These are phyloP conservation scores for Discoglossus pictus DNA, from an alignment of 2,797 vertebrate species.

Conservation along the genomic window DNA sequence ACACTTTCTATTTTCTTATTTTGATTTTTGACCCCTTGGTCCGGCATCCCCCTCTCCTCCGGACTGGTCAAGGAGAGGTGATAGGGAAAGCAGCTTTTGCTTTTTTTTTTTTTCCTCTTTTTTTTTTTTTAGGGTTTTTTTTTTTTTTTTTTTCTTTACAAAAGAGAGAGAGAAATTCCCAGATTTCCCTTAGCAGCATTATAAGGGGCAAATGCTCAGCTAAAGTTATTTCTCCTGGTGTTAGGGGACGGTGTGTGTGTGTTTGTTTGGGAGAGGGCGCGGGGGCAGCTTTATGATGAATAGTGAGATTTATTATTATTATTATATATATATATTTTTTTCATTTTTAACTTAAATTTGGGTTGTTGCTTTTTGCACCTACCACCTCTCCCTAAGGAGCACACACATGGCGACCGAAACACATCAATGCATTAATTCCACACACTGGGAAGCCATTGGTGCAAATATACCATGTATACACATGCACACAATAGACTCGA, in stretches of 20 bases:
- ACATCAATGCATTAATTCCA: constrained; percentile 21
- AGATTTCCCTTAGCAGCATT: constrained; percentile 4
- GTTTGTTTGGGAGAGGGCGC: constrained; percentile 8
- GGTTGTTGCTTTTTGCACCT: constrained; percentile 21
- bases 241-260: not conserved
- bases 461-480: constrained; percentile 38
- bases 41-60: constrained; percentile 8
- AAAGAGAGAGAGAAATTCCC: no score
- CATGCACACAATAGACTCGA: constrained; percentile 17
- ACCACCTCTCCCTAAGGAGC: constrained; percentile 20
- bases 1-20: constrained; percentile 30
- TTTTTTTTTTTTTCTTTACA: not conserved
- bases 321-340: constrained; percentile 25
- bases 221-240: constrained; percentile 19
- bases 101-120: constrained; percentile 10
- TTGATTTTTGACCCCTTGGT: constrained; percentile 10
- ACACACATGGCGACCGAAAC: constrained; percentile 1
- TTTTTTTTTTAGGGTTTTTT: constrained; percentile 7
- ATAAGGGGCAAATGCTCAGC: not conserved
- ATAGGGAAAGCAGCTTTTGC: not conserved
- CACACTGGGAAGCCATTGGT: constrained; percentile 26
- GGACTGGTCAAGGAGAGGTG: constrained; percentile 11
- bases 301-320: constrained; percentile 41
- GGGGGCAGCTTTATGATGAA: constrained; percentile 18
- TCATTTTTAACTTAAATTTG: constrained; percentile 39